Evolutionary conservation across 2,113 vertebrate species (phyloP).

Genomic region (Cettia cetti): DNA sequence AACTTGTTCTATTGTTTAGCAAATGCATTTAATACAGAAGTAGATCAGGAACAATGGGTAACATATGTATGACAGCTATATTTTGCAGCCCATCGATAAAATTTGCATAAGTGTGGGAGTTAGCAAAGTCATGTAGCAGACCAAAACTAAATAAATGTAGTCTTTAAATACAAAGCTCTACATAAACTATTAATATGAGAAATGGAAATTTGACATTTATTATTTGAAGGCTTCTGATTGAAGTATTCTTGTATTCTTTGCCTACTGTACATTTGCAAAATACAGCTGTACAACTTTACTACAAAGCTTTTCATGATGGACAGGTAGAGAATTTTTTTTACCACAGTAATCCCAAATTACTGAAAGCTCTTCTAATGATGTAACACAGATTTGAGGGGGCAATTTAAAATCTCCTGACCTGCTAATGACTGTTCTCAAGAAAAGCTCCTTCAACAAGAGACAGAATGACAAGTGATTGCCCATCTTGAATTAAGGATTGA

Average conservation of each 20-base stretch:
- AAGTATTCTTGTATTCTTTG: neutral
- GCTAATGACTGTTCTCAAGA: constrained; percentile 46
- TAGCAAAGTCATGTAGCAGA: neutral
- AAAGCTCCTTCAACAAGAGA: constrained; percentile 37
- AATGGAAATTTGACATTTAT: constrained; percentile 21
- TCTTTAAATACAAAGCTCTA: constrained; percentile 14
- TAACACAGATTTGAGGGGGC: neutral
- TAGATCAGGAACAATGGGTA: constrained; percentile 15
- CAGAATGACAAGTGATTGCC: constrained; percentile 45
- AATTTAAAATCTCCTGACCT: constrained; percentile 59
- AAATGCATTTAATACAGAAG: constrained; percentile 4
- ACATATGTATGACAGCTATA: neutral
- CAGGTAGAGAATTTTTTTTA: neutral
- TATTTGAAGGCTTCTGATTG: constrained; percentile 8
- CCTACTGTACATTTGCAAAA: neutral
- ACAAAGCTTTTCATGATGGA: neutral
- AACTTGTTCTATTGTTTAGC: neutral
- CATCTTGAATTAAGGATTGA: constrained; percentile 40
- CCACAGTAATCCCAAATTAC: neutral
- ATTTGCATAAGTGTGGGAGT: constrained; percentile 49
- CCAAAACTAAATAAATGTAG: constrained; percentile 16
- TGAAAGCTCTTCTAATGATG: constrained; percentile 30
- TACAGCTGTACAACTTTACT: neutral
- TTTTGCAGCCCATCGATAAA: constrained; percentile 12
- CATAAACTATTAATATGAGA: neutral